Conservation (phyloP, 2,113 vertebrate genomes). For the Peromyscus leucopus region DNA sequence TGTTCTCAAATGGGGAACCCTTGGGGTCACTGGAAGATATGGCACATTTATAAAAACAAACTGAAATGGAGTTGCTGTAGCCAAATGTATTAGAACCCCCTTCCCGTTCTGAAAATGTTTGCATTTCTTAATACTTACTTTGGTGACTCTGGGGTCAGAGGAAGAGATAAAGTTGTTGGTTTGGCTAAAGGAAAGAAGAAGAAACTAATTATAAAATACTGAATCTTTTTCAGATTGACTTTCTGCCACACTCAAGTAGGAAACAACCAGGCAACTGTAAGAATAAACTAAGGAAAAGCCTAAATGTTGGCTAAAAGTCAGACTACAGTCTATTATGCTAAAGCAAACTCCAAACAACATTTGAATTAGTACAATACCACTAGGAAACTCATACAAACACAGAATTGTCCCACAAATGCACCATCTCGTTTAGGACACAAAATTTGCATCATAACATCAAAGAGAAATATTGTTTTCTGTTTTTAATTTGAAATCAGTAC, state of each 20-base stretch:
- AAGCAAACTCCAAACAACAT: conserved; percentile 70
- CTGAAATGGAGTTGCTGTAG: conserved; percentile 93
- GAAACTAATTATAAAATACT: conserved; percentile 82
- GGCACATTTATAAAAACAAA: conserved; percentile 93
- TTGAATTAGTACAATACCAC: conserved; percentile 60
- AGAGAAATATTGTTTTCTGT: conserved; percentile 83
- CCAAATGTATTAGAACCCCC: conserved; percentile 93
- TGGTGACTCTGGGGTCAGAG: conserved; percentile 99
- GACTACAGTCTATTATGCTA: conserved; percentile 60
- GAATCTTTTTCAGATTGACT: conserved; percentile 75
- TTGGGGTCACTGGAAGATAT: conserved; percentile 99
- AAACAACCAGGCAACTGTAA: conserved; percentile 60
- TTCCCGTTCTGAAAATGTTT: conserved; percentile 93
- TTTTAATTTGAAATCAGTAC: conserved; percentile 86
- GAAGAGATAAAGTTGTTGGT: conserved; percentile 99
- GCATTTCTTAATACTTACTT: conserved; percentile 99
- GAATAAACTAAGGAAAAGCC: conserved; percentile 63
- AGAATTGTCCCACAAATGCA: conserved; percentile 64
- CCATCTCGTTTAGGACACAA: conserved; percentile 71
- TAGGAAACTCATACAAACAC: conserved; percentile 64
- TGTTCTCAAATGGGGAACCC: conserved; percentile 99
- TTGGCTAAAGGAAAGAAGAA: conserved; percentile 95
- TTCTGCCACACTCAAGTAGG: conserved; percentile 69
- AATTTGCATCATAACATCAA: conserved; percentile 77
- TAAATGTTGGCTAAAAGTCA: conserved; percentile 70